phyloP scores from a whole-genome alignment of 2,113 vertebrate genomes.

The Labrus mixtus region DNA sequence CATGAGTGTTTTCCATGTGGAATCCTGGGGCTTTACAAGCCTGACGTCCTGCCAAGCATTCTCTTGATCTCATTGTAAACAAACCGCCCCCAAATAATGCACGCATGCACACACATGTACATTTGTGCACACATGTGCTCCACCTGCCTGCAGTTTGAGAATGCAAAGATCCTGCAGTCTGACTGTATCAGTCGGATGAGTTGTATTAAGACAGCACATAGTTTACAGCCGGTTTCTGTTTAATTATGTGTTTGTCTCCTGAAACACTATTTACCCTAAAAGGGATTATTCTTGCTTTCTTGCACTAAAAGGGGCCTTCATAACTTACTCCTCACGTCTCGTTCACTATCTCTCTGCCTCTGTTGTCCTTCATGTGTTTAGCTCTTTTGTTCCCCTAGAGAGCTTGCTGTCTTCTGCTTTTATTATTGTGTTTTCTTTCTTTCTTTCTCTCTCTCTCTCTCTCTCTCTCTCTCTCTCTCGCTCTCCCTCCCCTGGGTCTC shows the following conservation, averaged over 20 bases:
- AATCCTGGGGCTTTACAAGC: conserved; percentile 68
- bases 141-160: conserved; percentile 6
- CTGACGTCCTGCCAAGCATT: conserved; percentile 66
- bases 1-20: conserved; percentile 59
- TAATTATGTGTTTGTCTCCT: conserved; percentile 66
- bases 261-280: conserved; percentile 74
- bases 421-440: conserved; percentile 5
- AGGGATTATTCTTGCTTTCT: conserved; percentile 60
- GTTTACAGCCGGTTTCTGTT: conserved; percentile 66
- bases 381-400: conserved; percentile 9
- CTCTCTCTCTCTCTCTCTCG: not conserved
- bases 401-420: conserved; percentile 19
- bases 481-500: not conserved
- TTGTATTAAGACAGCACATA: conserved; percentile 65
- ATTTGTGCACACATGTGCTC: not conserved
- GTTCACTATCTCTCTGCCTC: not conserved
- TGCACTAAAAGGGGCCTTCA: conserved; percentile 40
- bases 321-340: conserved; percentile 14
- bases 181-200: conserved; percentile 25
- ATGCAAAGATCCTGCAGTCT: conserved; percentile 15
- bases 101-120: conserved; percentile 10
- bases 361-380: conserved; percentile 28
- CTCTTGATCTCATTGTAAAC: conserved; percentile 74
- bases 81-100: conserved; percentile 41
- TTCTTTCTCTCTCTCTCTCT: not conserved